phyloP scores from a whole-genome alignment of 2,113 vertebrate species.

The Rana temporaria region DNA sequence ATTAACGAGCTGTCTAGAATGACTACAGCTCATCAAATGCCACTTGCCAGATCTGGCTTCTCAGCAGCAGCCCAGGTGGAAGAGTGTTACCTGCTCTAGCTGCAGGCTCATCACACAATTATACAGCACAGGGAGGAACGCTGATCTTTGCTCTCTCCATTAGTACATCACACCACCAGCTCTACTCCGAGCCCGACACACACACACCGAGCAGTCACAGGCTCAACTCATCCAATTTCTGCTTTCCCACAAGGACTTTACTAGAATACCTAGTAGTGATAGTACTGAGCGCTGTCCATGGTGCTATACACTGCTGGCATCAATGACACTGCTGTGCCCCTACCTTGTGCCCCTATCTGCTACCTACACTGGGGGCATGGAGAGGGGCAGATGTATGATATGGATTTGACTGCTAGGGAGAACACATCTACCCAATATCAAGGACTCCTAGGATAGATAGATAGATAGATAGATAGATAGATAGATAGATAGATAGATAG shows the following conservation, averaged over 20 bases:
- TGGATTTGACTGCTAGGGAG: too few species aligned
- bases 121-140: background rate
- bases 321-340: background rate
- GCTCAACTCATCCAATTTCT: background rate
- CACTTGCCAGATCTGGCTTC: slow-evolving; percentile 58
- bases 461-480: too few species aligned
- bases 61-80: slow-evolving; percentile 24
- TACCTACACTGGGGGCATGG: too few species aligned
- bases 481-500: too few species aligned
- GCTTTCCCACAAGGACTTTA: too few species aligned
- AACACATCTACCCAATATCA: too few species aligned
- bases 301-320: slow-evolving; percentile 75
- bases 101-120: background rate
- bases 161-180: background rate
- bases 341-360: too few species aligned
- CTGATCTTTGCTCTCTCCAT: background rate
- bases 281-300: slow-evolving; percentile 86
- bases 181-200: too few species aligned
- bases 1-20: slow-evolving; percentile 81
- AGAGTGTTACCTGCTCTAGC: slow-evolving; percentile 2
- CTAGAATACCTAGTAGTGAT: too few species aligned
- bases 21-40: slow-evolving; percentile 74
- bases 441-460: background rate
- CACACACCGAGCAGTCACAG: too few species aligned
- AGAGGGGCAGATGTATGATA: too few species aligned